Conservation (phyloP, 2,113 vertebrate genomes). For the Pavo muticus region DNA sequence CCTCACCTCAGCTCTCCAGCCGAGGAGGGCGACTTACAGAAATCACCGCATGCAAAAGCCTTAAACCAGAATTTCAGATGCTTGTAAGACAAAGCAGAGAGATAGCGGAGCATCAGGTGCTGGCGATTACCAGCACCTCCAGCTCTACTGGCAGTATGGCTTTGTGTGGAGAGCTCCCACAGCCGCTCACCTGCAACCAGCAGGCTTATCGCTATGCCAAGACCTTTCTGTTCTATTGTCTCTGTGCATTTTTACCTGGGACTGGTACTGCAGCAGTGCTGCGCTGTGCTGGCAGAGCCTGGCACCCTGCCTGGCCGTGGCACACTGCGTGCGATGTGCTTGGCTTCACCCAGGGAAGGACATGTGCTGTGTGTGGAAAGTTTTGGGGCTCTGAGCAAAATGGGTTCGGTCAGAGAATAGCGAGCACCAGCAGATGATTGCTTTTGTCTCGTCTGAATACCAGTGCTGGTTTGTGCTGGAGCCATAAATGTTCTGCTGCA, state of each 20-base stretch:
- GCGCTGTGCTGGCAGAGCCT: neutral
- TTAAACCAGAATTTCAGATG: constrained; percentile 53
- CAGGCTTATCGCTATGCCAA: neutral
- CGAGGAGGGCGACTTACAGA: constrained; percentile 41
- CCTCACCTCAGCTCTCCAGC: constrained; percentile 48
- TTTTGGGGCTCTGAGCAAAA: neutral
- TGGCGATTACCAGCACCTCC: neutral
- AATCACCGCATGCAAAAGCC: constrained; percentile 2
- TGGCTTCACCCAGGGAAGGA: neutral
- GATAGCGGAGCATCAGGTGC: neutral
- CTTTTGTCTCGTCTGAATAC: neutral
- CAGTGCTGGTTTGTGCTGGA: neutral
- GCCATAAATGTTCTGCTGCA: neutral
- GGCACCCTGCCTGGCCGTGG: neutral
- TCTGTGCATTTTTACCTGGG: neutral
- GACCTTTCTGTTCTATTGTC: constrained; percentile 3
- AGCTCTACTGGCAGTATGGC: neutral
- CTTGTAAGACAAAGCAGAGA: constrained; percentile 53
- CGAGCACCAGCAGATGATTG: neutral
- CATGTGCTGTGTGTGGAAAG: rapidly evolving
- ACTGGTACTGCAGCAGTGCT: neutral
- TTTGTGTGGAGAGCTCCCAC: neutral
- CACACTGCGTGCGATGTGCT: rapidly evolving
- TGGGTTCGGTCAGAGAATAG: neutral
- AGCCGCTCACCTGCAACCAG: constrained; percentile 1